These are phyloP conservation scores for Hydrolagus affinis DNA, from an alignment of 2,113 vertebrate species.

Conservation along the genomic window DNA sequence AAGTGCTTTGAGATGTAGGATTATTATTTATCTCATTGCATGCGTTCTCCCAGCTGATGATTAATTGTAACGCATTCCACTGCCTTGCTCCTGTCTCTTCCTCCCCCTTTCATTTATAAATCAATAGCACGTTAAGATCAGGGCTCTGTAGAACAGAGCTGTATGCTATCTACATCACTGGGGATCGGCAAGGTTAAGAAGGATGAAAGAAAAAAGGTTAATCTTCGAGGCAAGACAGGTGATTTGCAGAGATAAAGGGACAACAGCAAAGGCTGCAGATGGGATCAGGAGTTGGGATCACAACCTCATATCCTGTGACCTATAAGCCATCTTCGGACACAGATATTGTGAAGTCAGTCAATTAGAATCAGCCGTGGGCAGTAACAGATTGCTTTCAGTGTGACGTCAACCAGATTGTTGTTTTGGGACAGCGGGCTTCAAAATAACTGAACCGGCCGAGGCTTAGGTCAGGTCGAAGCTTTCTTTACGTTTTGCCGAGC, in stretches of 20 bases:
- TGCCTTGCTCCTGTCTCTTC: not conserved
- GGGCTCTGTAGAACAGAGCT: not conserved
- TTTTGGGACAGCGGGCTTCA: not conserved
- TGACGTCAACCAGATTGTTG: not conserved
- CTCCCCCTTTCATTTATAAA: not conserved
- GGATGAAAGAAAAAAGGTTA: not conserved
- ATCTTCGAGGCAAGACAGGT: not conserved
- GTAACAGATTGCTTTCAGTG: not conserved
- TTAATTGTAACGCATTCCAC: not conserved
- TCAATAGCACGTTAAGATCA: not conserved
- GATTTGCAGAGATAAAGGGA: not conserved
- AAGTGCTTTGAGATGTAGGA: too few species aligned
- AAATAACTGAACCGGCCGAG: not conserved
- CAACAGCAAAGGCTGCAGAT: not conserved
- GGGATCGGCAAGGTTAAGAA: not conserved
- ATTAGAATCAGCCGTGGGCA: not conserved
- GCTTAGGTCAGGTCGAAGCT: not conserved
- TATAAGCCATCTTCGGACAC: not conserved
- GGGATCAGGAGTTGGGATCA: not conserved
- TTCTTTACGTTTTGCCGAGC: not conserved
- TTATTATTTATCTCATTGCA: too few species aligned
- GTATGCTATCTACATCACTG: not conserved
- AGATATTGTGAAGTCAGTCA: not conserved
- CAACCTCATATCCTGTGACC: not conserved
- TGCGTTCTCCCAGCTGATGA: too few species aligned